phyloP scores from a whole-genome alignment of 2,888 invertebrate genomes.

The Peribatodes rhomboidaria region DNA sequence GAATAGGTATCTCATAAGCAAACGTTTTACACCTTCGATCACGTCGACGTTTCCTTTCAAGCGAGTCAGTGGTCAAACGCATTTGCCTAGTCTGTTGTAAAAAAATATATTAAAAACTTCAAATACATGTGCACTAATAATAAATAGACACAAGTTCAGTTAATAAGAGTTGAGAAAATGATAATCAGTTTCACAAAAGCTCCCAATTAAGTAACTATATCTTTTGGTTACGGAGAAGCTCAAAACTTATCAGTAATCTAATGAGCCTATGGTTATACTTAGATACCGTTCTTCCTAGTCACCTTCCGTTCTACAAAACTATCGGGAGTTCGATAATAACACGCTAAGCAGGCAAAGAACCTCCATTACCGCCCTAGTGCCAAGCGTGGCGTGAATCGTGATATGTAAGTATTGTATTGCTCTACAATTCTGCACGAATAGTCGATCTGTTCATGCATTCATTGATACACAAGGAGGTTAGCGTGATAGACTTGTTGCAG shows the following conservation, averaged over 20 bases:
- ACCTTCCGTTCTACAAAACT: slow-evolving; percentile 19
- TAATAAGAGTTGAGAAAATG: too few relatives aligned
- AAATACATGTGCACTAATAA: too few relatives aligned
- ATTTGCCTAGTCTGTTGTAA: too few relatives aligned
- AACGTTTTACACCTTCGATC: too few relatives aligned
- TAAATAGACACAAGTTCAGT: too few relatives aligned
- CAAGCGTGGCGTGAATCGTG: slow-evolving; percentile 35
- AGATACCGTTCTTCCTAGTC: slow-evolving; percentile 1
- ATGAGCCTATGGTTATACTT: not conserved
- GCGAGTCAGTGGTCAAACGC: too few relatives aligned
- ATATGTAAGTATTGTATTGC: slow-evolving; percentile 23
- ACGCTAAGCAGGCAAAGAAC: slow-evolving; percentile 10
- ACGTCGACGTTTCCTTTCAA: too few relatives aligned
- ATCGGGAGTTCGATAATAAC: slow-evolving; percentile 11
- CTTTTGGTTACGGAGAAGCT: not conserved
- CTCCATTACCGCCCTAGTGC: slow-evolving; percentile 22
- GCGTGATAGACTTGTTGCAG: slow-evolving; percentile 48
- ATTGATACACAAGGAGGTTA: slow-evolving; percentile 64
- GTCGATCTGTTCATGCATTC: slow-evolving; percentile 56
- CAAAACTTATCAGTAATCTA: not conserved
- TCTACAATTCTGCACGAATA: slow-evolving; percentile 12
- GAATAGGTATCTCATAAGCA: too few relatives aligned
- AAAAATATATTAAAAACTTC: too few relatives aligned
- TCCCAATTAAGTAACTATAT: not conserved
- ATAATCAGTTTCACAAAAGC: not conserved